A percentile compares a stretch with the other conserved stretches of the same genome.
Conservation (phyloP, 2,888 invertebrate species). For the Platycheirus albimanus region DNA sequence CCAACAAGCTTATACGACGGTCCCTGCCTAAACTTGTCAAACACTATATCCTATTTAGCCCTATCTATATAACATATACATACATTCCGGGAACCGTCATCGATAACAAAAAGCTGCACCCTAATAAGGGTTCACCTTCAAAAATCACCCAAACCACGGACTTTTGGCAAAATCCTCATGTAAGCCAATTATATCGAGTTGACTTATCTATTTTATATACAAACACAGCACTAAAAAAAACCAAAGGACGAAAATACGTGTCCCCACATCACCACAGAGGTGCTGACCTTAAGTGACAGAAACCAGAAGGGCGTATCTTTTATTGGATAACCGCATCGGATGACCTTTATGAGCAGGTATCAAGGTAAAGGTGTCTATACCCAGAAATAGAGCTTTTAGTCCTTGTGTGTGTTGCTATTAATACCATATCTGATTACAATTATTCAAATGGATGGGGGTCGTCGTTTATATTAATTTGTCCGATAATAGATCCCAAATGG, state of each 20-base stretch:
- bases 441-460: conserved; percentile 16
- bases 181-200: no score
- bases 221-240: not conserved
- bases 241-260: not conserved
- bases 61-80: no score
- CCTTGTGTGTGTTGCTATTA: conserved; percentile 36
- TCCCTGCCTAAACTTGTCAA: no score
- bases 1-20: no score
- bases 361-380: not conserved
- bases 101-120: no score
- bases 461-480: conserved; percentile 53
- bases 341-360: not conserved
- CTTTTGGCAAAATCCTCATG: not conserved
- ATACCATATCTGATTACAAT: conserved; percentile 53
- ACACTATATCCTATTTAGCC: no score
- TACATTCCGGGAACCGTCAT: no score
- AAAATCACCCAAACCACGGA: not conserved
- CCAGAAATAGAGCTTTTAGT: not conserved
- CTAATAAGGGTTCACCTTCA: no score
- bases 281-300: not conserved
- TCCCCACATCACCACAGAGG: not conserved
- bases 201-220: no score
- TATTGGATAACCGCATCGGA: not conserved
- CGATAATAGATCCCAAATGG: conserved; percentile 15
- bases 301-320: not conserved